Evolutionary conservation across 2,888 invertebrate genomes (phyloP), one percentile per base, ranked within the genome.

Genomic region (Acronicta leporina): DNA sequence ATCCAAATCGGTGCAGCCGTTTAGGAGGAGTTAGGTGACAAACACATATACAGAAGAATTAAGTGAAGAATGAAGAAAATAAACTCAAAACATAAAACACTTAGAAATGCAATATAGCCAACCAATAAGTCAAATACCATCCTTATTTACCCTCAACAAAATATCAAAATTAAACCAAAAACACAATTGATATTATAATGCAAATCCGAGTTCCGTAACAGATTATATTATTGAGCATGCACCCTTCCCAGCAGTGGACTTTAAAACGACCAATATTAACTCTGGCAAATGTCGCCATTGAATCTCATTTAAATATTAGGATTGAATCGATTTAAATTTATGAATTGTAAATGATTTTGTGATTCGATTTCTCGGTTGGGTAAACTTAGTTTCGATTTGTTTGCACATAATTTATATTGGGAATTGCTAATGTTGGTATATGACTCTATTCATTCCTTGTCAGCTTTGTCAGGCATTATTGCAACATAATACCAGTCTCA

Each of bases 301-400:
- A 46, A 57, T 50, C 64, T 61, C 56, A 76, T 76, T 75, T 75
- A 63, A 75, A 75, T 75, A 76, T 74, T 74, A 68, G 65, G 61
- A 76, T 74, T 71, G 75, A 76, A 75, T 76, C 61, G 65, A 76
- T 75, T 75, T 75, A 65, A 75, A 74, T 75, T 75, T 66, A 75
- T 75, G 71, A 75, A 75, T 76, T 68, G 58, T 62, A 55, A 76
- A 56, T 45, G 58, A 71, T 68, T 73, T 75, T 63, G 56, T 47
- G 60, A 64, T 68, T 71, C 27, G 55, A 69, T 70, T 66, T 62
- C 63, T 47, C 48, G 53, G 41, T 61, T 64, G 38, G 47, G 63
- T 47, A 41, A 61, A 57, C 61, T 65, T 57, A 42, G 64, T 54
- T 64, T 48, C 25, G 15, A 30, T 48, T 73, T 50, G 57, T 67